A percentile compares a stretch with the other conserved stretches of the same genome.
phyloP scores from a whole-genome alignment of 2,113 vertebrate genomes.

The Guaruba guarouba region DNA sequence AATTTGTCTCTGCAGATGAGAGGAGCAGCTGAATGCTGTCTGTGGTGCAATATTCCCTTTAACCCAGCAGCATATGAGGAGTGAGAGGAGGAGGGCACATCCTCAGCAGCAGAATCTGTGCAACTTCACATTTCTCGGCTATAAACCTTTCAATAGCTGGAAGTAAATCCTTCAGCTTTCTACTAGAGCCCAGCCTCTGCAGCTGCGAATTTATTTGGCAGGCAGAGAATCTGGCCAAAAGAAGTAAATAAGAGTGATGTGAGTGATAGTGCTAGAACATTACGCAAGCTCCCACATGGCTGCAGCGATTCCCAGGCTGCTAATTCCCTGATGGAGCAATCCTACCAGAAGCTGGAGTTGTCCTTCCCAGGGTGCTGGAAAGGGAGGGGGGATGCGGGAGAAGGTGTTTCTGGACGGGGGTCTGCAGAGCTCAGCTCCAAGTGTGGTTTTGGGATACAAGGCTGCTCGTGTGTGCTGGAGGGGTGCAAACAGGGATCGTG shows the following conservation, averaged over 20 bases:
- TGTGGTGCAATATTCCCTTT: neutral
- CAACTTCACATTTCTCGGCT: slow-evolving; percentile 38
- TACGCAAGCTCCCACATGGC: neutral
- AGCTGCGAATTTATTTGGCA: slow-evolving; percentile 59
- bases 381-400: neutral
- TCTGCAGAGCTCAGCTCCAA: neutral
- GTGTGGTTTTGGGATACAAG: neutral
- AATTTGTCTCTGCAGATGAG: neutral
- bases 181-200: slow-evolving; percentile 41
- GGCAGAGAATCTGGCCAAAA: slow-evolving; percentile 7
- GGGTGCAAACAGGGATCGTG: neutral
- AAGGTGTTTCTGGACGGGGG: neutral
- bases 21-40: neutral
- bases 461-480: accelerated
- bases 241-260: slow-evolving; percentile 29
- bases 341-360: neutral
- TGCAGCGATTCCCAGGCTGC: neutral
- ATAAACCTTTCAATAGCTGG: slow-evolving; percentile 72
- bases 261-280: neutral
- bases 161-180: slow-evolving; percentile 72
- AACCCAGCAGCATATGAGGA: neutral
- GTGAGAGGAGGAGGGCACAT: neutral
- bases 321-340: neutral
- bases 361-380: neutral
- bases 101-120: slow-evolving; percentile 52